Conservation (phyloP, 1,140 invertebrate genomes). For the Trichogramma pretiosum region DNA sequence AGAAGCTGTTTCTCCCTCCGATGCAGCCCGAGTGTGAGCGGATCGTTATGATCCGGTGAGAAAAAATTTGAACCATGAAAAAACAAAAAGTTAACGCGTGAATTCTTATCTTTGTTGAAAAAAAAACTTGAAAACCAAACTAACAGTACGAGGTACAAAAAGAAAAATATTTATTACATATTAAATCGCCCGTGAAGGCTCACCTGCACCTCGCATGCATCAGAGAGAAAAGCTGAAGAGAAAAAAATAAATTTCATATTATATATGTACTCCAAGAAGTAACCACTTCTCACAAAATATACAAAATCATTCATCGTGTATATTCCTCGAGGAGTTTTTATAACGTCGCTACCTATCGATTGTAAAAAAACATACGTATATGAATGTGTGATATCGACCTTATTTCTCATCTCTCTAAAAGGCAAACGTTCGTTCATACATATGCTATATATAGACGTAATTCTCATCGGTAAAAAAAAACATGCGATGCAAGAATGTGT, state of each 20-base stretch:
- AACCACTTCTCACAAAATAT: not conserved
- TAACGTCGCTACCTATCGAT: not conserved
- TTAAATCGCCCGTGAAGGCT: too few relatives aligned
- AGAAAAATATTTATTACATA: too few relatives aligned
- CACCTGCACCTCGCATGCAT: not conserved
- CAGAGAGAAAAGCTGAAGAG: not conserved
- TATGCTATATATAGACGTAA: too few relatives aligned
- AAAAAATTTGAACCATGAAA: not conserved
- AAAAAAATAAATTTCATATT: not conserved
- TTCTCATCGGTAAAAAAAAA: too few relatives aligned
- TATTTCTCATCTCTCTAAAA: not conserved
- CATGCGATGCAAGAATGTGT: not conserved
- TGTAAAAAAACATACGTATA: not conserved
- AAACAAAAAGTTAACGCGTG: not conserved
- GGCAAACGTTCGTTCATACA: too few relatives aligned
- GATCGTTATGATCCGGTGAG: not conserved
- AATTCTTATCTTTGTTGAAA: not conserved
- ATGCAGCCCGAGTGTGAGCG: conserved; percentile 1
- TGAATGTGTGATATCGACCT: not conserved
- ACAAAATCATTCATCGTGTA: conserved; percentile 1
- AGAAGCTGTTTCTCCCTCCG: conserved; percentile 16
- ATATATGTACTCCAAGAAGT: not conserved
- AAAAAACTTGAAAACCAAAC: conserved; percentile 1
- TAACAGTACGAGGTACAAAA: not conserved
- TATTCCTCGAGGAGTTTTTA: not conserved